Conservation (phyloP, 2,797 vertebrate species). For the Sebastes diploproa region DNA sequence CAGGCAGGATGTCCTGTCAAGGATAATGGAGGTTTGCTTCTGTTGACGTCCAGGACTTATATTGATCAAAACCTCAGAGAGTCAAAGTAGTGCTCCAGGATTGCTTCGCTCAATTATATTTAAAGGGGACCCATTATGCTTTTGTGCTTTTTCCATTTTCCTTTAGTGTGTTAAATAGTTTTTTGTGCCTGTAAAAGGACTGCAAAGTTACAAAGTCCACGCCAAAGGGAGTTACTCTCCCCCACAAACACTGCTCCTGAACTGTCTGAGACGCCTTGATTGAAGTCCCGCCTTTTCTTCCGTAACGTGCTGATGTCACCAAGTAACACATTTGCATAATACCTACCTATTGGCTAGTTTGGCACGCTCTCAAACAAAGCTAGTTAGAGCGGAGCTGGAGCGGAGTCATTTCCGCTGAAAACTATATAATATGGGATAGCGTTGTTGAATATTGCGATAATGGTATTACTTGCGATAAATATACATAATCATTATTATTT, state of each 20-base stretch:
- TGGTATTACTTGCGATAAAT: too few relatives aligned
- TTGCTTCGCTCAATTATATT: conserved; percentile 18
- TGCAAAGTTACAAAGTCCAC: too few relatives aligned
- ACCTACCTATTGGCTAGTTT: accelerated
- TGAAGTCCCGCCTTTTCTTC: too few relatives aligned
- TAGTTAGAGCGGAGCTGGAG: background rate
- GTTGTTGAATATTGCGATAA: background rate
- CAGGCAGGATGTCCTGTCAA: conserved; percentile 60
- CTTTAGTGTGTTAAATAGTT: background rate
- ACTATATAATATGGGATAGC: background rate
- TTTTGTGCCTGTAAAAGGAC: too few relatives aligned
- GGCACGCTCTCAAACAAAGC: background rate
- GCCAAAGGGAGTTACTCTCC: too few relatives aligned
- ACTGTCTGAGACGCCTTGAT: accelerated
- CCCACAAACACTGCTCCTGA: background rate
- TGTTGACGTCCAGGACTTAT: conserved; percentile 18
- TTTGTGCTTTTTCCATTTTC: background rate
- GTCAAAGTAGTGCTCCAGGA: background rate
- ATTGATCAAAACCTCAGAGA: conserved; percentile 13
- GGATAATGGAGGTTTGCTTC: conserved; percentile 36
- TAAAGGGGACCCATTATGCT: background rate
- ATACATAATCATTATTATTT: too few relatives aligned
- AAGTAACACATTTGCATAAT: background rate
- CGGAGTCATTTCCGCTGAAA: background rate
- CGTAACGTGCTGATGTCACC: background rate